Percentiles rank a stretch among this genome's conserved stretches.
Conservation (phyloP, 1,140 invertebrate genomes). For the Rhagoletis pomonella region DNA sequence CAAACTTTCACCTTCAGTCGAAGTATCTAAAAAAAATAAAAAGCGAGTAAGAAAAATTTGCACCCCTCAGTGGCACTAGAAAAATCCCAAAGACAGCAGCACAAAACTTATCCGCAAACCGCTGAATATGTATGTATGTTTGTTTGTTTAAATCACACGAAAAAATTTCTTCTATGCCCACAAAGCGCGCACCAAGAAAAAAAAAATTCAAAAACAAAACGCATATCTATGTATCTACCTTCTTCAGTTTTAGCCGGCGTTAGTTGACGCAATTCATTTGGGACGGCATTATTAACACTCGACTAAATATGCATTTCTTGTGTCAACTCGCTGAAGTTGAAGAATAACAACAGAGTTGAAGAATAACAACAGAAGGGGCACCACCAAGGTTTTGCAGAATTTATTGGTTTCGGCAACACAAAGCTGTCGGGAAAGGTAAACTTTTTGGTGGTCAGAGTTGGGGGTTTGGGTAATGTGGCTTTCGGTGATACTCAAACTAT, state of each 20-base stretch:
- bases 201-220: not conserved
- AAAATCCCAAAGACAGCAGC: slow-evolving; percentile 2
- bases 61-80: slow-evolving; percentile 1
- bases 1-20: slow-evolving; percentile 56
- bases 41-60: not conserved
- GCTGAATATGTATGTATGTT: not conserved
- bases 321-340: slow-evolving; percentile 51
- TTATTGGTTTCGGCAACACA: slow-evolving; percentile 1
- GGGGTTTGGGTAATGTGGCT: not conserved
- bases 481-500: not conserved
- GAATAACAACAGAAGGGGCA: slow-evolving; percentile 24
- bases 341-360: slow-evolving; percentile 37
- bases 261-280: slow-evolving; percentile 56
- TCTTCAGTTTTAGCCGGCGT: slow-evolving; percentile 6
- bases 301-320: slow-evolving; percentile 74
- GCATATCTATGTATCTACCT: not conserved
- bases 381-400: not conserved
- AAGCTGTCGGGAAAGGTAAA: not conserved
- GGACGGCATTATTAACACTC: slow-evolving; percentile 73
- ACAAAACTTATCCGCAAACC: slow-evolving; percentile 12
- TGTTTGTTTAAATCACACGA: not conserved
- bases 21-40: not conserved
- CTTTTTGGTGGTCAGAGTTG: not conserved
- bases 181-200: not conserved
- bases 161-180: not conserved